Conservation (phyloP, 2,113 vertebrate genomes). For the Echinops telfairi region DNA sequence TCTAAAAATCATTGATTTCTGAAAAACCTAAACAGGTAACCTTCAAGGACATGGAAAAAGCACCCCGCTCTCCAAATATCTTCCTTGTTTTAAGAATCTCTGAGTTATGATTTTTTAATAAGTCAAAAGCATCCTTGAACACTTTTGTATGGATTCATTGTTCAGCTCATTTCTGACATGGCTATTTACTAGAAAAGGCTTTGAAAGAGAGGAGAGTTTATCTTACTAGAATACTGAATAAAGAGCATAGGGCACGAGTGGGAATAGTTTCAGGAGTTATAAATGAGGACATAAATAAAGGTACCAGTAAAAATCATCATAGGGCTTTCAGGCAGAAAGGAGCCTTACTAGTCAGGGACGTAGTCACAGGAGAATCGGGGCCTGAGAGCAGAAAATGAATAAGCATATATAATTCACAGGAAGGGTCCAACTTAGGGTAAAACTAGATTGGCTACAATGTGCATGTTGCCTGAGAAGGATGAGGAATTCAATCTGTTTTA, state of each 20-base stretch:
- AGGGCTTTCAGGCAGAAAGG: not conserved
- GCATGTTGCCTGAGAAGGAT: not conserved
- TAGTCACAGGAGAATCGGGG: conserved; percentile 42
- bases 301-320: not conserved
- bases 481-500: conserved; percentile 57
- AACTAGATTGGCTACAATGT: conserved; percentile 34
- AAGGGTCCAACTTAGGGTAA: conserved; percentile 5
- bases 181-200: conserved; percentile 28
- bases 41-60: conserved; percentile 35
- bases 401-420: conserved; percentile 4
- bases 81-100: conserved; percentile 43
- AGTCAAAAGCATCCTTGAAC: conserved; percentile 27
- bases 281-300: conserved; percentile 43
- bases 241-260: not conserved
- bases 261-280: not conserved
- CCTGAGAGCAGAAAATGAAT: not conserved
- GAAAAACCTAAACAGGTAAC: conserved; percentile 46
- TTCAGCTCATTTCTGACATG: conserved; percentile 32
- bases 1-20: conserved; percentile 36
- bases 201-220: conserved; percentile 17
- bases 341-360: conserved; percentile 19
- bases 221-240: conserved; percentile 42
- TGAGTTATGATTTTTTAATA: conserved; percentile 28
- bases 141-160: conserved; percentile 33
- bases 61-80: conserved; percentile 28